These are phyloP conservation scores for Junco hyemalis DNA, from an alignment of 2,113 vertebrate genomes.

Conservation along the genomic window DNA sequence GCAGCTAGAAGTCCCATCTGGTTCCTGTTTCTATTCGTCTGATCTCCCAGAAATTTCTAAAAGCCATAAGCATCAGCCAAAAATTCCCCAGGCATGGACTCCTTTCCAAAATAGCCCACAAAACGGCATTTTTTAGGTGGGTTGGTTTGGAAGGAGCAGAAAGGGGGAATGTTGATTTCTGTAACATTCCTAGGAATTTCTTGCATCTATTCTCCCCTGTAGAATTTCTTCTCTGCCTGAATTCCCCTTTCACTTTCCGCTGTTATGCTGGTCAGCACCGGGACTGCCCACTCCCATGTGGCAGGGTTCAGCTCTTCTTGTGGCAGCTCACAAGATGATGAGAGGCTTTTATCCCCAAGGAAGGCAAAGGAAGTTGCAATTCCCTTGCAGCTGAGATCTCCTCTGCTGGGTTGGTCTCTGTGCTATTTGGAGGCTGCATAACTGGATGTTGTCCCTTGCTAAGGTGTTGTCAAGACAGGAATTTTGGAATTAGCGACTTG, in stretches of 20 bases:
- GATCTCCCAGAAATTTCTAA: constrained; percentile 72
- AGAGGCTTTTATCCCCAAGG: neutral
- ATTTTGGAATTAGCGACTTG: neutral
- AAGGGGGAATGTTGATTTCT: constrained; percentile 56
- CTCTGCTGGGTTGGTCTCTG: neutral
- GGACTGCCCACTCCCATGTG: neutral
- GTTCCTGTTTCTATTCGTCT: constrained; percentile 70
- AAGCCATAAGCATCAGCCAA: constrained; percentile 68
- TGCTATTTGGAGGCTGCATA: neutral
- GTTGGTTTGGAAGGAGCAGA: constrained; percentile 54
- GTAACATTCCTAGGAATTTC: constrained; percentile 53
- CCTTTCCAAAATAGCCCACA: constrained; percentile 70
- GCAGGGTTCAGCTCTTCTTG: neutral
- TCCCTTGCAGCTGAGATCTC: neutral
- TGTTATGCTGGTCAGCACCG: neutral
- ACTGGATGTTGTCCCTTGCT: neutral
- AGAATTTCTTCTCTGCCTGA: constrained; percentile 14
- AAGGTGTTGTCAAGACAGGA: neutral
- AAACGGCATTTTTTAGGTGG: constrained; percentile 66
- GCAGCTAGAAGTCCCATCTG: constrained; percentile 65
- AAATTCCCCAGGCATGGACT: constrained; percentile 67
- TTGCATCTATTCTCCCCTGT: constrained; percentile 9
- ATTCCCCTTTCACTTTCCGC: neutral
- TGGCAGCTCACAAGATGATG: neutral
- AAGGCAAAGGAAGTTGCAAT: neutral